phyloP scores from a whole-genome alignment of 2,888 invertebrate species.

The Sepiola atlantica region DNA sequence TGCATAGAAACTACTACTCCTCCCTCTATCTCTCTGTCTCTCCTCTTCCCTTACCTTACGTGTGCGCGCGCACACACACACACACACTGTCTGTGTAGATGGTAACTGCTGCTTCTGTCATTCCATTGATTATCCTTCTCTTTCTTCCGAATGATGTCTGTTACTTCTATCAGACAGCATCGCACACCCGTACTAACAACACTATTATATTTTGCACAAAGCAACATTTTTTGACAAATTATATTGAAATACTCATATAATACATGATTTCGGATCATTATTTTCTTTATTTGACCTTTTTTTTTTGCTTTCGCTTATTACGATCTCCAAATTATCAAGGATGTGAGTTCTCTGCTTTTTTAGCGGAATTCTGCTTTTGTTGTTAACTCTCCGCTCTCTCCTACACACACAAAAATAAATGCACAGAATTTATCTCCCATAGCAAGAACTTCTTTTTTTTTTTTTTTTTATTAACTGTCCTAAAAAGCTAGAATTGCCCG shows the following conservation, averaged over 20 bases:
- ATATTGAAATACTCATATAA: background rate
- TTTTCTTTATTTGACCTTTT: background rate
- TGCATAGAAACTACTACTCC: background rate
- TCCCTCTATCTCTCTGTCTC: background rate
- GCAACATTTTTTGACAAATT: slow-evolving; percentile 32
- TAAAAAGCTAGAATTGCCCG: no score
- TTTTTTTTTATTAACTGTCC: no score
- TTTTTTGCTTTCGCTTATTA: background rate
- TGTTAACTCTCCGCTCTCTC: no score
- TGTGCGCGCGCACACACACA: background rate
- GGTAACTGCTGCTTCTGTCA: background rate
- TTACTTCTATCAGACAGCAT: background rate
- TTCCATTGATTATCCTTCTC: background rate
- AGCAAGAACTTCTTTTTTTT: no score
- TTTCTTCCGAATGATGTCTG: background rate
- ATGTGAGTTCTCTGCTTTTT: no score
- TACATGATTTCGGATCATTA: background rate
- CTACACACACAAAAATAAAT: no score
- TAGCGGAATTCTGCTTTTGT: no score
- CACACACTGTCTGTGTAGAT: background rate
- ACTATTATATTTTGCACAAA: background rate
- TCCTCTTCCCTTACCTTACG: slow-evolving; percentile 35
- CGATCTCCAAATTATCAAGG: no score
- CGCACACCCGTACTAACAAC: background rate
- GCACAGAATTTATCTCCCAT: no score